Base-by-base conservation (phyloP, 2,797 vertebrate species). In the Hemibagrus guttatus region DNA sequence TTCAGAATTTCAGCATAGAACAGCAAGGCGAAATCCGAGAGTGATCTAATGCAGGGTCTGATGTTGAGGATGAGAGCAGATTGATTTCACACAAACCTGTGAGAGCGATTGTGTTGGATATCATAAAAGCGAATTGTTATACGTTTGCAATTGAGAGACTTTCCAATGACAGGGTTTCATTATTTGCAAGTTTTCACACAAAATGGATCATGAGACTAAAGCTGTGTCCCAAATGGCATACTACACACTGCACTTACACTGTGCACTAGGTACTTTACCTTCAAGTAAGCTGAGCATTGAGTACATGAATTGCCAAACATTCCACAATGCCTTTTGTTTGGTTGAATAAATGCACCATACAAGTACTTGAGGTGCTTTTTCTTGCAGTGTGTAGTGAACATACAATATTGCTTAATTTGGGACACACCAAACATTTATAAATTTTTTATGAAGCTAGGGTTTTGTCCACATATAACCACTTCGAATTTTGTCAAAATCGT, bases 81-180 rank as follows among this genome's bases (percentile, higher is more conserved):
- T 80, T 13, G 58, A 80, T 80, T 80, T 46, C 58, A 80, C 31
- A 39, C 76, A 58, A 42, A 42, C 58, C 26, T 80, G 46, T 21
- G 11, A 78, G 56, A 61, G 58, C 2, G 23, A 16, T 35, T 16
- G 35, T 80, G 78, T 23, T 78, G 75, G 52, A 21, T 78, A 31
- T 75, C 23, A 19, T 54, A 13, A 46, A 5, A 12, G 64, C 13
- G 17, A 71, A 71, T 42, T 12, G 35, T 71, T 42, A 69, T 39
- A 21, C 68, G 39, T 11, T 28, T 52, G 72, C 26, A 52, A 8
- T 13, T 75, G 14, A 2, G 6, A 49, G 42, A 52, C 23, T 11
- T 74, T n/a, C 26, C n/a, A 52, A 76, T 19, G 17, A 23, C 7
- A n/a, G 3, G n/a, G 26, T 54, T 54, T 54, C n/a, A 52, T 75